Percentiles rank a stretch among this genome's conserved stretches.
These are phyloP conservation scores for Sminthurinus signatus DNA, from an alignment of 1,140 invertebrate genomes.

Conservation along the genomic window DNA sequence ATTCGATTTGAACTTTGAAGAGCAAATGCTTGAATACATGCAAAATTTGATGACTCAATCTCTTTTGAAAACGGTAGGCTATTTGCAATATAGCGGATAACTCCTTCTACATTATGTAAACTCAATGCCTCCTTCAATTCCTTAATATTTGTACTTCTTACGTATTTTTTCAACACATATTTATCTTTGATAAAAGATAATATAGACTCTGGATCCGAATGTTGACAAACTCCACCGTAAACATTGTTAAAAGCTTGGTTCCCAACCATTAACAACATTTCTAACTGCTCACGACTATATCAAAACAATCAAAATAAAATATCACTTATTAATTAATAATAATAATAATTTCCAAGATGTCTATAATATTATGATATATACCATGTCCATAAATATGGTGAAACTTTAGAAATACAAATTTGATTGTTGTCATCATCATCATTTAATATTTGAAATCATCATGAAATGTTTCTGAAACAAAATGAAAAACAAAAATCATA, in stretches of 20 bases:
- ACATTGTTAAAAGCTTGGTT: conserved; percentile 13
- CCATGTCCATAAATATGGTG: too few relatives aligned
- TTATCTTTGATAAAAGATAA: conserved; percentile 1
- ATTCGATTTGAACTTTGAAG: too few relatives aligned
- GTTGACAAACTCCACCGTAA: conserved; percentile 4
- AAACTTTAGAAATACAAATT: too few relatives aligned
- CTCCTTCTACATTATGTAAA: neutral
- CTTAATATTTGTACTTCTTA: conserved; percentile 7
- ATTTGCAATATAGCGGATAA: conserved; percentile 11
- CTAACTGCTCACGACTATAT: conserved; percentile 2
- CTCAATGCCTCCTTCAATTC: conserved; percentile 11
- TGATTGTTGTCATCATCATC: too few relatives aligned
- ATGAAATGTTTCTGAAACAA: too few relatives aligned
- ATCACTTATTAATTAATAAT: too few relatives aligned
- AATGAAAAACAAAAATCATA: too few relatives aligned
- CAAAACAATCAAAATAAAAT: too few relatives aligned
- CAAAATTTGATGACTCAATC: neutral
- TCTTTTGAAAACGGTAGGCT: conserved; percentile 13
- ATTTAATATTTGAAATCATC: too few relatives aligned
- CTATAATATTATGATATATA: too few relatives aligned
- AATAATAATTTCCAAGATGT: too few relatives aligned
- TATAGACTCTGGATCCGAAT: neutral
- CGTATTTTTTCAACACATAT: conserved; percentile 10
- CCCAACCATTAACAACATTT: conserved; percentile 8
- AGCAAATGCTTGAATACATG: conserved; percentile 10